Evolutionary conservation across 2,888 invertebrate genomes (phyloP).

Genomic region (Augochlorella aurata): DNA sequence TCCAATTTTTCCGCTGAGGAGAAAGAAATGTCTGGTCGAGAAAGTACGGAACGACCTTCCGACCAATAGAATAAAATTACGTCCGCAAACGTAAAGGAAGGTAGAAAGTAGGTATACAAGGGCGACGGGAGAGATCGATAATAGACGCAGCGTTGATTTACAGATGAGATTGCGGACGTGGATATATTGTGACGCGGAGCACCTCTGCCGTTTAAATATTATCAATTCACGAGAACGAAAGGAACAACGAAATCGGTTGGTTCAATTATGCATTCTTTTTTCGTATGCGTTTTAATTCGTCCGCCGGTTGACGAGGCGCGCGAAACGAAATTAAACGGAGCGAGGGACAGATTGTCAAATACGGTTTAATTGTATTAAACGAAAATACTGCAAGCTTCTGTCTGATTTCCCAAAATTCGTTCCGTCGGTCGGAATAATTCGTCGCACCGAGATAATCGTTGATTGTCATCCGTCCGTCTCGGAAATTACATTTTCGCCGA

Average conservation of each 20-base stretch:
- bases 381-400: constrained; percentile 10
- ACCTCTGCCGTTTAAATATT: background rate
- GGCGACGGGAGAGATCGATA: background rate
- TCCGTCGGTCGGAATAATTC: background rate
- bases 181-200: too few species aligned
- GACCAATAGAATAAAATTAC: background rate
- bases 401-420: constrained; percentile 11
- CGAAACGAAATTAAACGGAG: constrained; percentile 27
- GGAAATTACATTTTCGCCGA: constrained; percentile 1
- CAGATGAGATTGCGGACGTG: background rate
- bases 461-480: background rate
- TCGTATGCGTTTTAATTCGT: background rate
- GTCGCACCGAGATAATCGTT: background rate
- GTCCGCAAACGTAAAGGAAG: background rate
- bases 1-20: background rate
- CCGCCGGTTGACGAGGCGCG: background rate
- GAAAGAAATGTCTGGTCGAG: background rate
- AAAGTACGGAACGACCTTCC: background rate
- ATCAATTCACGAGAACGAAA: background rate
- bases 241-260: background rate
- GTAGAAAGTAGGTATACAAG: background rate
- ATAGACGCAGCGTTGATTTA: background rate
- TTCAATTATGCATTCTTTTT: background rate
- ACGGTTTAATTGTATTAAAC: constrained; percentile 22
- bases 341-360: constrained; percentile 3